Conservation (phyloP, 2,113 vertebrate species). For the Columba janthina region DNA sequence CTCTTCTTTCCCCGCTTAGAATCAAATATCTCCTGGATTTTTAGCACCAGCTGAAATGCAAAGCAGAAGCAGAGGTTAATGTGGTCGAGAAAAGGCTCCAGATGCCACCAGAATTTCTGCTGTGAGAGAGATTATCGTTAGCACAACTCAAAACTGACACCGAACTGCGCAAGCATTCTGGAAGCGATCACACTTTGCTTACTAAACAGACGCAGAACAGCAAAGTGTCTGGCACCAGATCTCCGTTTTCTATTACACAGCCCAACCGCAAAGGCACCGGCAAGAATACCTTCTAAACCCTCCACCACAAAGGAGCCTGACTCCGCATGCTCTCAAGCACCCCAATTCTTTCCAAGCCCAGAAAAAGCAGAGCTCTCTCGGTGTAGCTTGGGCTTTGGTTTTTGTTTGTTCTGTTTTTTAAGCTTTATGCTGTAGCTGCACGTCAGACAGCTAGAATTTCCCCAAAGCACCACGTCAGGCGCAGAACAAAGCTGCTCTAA, state of each 20-base stretch:
- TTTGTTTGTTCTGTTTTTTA: not conserved
- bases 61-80: conserved; percentile 40
- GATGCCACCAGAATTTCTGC: not conserved
- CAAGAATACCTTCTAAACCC: not conserved
- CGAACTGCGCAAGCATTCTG: not conserved
- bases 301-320: not conserved
- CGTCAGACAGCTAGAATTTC: not conserved
- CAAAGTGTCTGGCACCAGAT: not conserved
- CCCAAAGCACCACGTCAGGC: not conserved
- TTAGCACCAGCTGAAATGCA: conserved; percentile 85
- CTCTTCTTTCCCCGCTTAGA: conserved; percentile 91
- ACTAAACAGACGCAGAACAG: not conserved
- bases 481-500: not conserved
- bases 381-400: not conserved
- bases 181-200: not conserved
- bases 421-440: not conserved
- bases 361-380: not conserved
- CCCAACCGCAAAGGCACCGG: not conserved
- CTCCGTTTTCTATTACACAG: not conserved
- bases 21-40: conserved; percentile 93
- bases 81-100: not conserved
- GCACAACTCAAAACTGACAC: not conserved
- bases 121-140: not conserved
- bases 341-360: not conserved
- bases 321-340: not conserved